phyloP scores from a whole-genome alignment of 2,797 vertebrate species.

The Melanotaenia parkinsoni region DNA sequence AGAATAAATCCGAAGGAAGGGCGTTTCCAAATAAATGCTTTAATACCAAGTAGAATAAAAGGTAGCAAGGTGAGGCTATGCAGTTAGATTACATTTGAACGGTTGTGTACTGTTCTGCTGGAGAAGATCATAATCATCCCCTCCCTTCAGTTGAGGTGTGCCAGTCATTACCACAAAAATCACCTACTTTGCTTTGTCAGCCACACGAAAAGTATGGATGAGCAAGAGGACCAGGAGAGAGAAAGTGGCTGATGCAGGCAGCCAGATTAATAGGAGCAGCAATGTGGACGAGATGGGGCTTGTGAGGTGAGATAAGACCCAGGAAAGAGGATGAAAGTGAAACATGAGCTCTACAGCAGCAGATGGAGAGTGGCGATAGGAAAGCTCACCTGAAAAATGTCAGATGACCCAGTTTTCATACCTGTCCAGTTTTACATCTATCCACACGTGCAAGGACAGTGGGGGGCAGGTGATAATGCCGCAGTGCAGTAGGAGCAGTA shows the following conservation, averaged over 20 bases:
- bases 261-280: constrained; percentile 11
- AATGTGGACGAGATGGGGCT: background rate
- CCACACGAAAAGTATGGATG: constrained; percentile 30
- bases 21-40: constrained; percentile 16
- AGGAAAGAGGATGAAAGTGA: constrained; percentile 26
- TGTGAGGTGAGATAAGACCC: constrained; percentile 33
- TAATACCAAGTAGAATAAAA: constrained; percentile 4
- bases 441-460: constrained; percentile 12
- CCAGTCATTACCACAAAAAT: constrained; percentile 46
- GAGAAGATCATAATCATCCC: constrained; percentile 1
- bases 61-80: constrained; percentile 15
- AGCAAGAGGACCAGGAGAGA: constrained; percentile 1
- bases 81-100: background rate
- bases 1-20: constrained; percentile 1
- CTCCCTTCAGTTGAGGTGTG: constrained; percentile 38
- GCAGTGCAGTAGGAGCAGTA: constrained; percentile 53
- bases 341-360: constrained; percentile 17
- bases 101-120: background rate
- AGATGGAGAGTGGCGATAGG: constrained; percentile 44
- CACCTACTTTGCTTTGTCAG: constrained; percentile 43
- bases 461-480: constrained; percentile 32
- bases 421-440: constrained; percentile 41
- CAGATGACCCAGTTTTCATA: constrained; percentile 60
- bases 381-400: constrained; percentile 19
- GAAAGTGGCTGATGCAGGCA: constrained; percentile 23